phyloP scores from a whole-genome alignment of 2,888 invertebrate genomes.

The Latrodectus hesperus region DNA sequence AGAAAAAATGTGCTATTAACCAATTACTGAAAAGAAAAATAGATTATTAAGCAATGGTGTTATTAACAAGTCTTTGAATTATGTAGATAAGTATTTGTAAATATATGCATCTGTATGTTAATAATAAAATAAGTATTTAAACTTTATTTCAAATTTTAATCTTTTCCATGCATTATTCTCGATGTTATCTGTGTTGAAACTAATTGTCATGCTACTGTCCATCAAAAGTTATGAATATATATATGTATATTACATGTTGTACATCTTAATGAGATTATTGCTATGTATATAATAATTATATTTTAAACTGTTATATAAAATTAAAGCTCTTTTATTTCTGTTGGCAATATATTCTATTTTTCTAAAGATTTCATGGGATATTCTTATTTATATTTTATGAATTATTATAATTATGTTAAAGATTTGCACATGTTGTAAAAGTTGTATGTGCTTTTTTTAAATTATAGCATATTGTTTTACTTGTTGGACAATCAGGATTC shows the following conservation, averaged over 20 bases:
- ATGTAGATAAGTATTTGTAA: no score
- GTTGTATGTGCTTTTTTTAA: not conserved
- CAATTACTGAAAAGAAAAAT: no score
- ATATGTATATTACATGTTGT: conserved; percentile 53
- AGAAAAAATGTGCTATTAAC: no score
- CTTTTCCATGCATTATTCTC: no score
- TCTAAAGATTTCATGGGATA: conserved; percentile 17
- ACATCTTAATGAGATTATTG: conserved; percentile 40
- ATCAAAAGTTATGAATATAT: conserved; percentile 31
- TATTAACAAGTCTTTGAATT: no score
- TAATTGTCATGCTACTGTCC: conserved; percentile 20
- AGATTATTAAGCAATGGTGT: no score
- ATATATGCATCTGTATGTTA: no score
- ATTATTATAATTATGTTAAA: not conserved
- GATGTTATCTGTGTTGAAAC: no score
- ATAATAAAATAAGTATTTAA: no score
- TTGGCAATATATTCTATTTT: conserved; percentile 36
- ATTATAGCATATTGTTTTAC: conserved; percentile 9
- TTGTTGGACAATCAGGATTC: conserved; percentile 40
- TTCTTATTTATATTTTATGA: conserved; percentile 1
- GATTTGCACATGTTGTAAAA: not conserved
- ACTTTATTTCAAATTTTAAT: no score
- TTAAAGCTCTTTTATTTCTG: conserved; percentile 36
- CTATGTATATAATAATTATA: conserved; percentile 33
- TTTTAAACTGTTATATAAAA: conserved; percentile 37